phyloP scores from a whole-genome alignment of 37 sponge, comb jelly and placozoan species.

The Cladorhizidae sp. region DNA sequence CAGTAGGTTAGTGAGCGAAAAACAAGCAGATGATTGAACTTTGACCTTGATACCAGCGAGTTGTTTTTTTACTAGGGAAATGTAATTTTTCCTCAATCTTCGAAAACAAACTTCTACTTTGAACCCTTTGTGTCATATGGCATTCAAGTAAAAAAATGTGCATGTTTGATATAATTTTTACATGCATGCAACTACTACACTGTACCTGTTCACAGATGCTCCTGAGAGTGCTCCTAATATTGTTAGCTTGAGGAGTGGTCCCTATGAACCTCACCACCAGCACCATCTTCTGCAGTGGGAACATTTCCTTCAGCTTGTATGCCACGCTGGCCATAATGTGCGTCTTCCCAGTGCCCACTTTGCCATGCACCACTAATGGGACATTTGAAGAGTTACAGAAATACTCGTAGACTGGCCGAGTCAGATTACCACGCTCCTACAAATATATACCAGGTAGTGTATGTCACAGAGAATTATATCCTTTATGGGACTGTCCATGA shows the following conservation, averaged over 20 bases:
- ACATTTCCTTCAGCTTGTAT: constrained; percentile 16
- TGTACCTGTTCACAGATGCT: constrained; percentile 82
- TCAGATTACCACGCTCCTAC: constrained; percentile 31
- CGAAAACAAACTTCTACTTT: too few relatives aligned
- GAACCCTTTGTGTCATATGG: too few relatives aligned
- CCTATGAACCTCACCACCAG: constrained; percentile 75
- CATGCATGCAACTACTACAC: too few relatives aligned
- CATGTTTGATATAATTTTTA: not conserved
- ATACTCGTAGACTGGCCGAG: constrained; percentile 35
- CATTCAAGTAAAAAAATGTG: too few relatives aligned
- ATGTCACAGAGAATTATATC: not conserved
- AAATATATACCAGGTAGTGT: not conserved
- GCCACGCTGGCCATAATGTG: constrained; percentile 68
- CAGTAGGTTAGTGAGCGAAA: too few relatives aligned
- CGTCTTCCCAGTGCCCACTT: constrained; percentile 76
- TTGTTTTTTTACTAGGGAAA: too few relatives aligned
- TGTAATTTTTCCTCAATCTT: too few relatives aligned
- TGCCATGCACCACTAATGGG: constrained; percentile 74
- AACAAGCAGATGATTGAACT: too few relatives aligned
- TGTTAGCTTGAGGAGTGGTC: constrained; percentile 52
- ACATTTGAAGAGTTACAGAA: constrained; percentile 16
- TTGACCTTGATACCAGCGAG: too few relatives aligned
- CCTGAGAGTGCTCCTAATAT: constrained; percentile 40
- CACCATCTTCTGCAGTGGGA: constrained; percentile 16
- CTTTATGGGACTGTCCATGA: not conserved